Evolutionary conservation across 2,113 vertebrate species (phyloP).

Genomic region (Etia nguti): DNA sequence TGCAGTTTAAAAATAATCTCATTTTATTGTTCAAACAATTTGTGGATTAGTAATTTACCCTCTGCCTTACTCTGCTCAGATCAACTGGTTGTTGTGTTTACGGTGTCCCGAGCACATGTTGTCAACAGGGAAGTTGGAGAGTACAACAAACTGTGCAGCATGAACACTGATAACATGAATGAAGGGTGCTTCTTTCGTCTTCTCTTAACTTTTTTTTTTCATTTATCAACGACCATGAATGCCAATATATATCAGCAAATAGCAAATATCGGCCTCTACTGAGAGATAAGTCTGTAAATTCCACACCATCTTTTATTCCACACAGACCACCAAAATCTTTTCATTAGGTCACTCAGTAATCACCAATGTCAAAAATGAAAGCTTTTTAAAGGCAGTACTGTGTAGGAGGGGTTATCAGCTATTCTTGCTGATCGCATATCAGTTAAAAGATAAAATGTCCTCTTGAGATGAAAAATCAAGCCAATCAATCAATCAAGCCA

Average conservation of each 20-base stretch:
- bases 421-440: background rate
- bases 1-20: background rate
- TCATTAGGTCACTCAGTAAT: background rate
- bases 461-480: background rate
- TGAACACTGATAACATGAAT: background rate
- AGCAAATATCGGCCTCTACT: background rate
- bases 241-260: background rate
- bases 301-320: background rate
- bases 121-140: background rate
- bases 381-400: background rate
- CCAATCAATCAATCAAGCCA: slow-evolving; percentile 8
- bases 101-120: background rate
- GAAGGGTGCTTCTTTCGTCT: background rate
- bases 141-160: background rate
- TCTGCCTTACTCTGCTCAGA: background rate
- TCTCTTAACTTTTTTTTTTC: background rate
- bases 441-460: background rate
- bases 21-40: background rate
- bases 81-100: background rate
- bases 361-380: background rate
- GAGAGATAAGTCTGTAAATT: background rate
- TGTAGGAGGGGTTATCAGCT: background rate
- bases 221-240: background rate
- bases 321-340: background rate
- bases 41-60: background rate